phyloP scores from a whole-genome alignment of 1,140 invertebrate species.

The Pseudomyrmex cubaensis region DNA sequence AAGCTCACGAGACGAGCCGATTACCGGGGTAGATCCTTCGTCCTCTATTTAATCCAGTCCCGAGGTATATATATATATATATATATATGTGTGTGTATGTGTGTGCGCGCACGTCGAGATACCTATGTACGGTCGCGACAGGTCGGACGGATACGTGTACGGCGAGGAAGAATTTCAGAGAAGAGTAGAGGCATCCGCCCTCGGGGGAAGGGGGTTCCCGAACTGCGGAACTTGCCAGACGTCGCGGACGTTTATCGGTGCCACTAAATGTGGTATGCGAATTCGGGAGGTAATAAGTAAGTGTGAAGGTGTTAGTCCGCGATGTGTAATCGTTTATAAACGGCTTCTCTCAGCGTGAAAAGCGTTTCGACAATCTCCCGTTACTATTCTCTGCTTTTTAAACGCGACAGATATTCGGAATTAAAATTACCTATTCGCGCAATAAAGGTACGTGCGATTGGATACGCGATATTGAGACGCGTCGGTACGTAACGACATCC shows the following conservation, averaged over 20 bases:
- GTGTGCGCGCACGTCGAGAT: conserved; percentile 34
- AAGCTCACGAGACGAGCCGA: conserved; percentile 73
- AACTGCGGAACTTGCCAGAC: conserved; percentile 69
- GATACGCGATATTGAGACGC: conserved; percentile 70
- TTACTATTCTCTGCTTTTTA: background rate
- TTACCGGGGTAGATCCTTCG: conserved; percentile 64
- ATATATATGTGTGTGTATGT: background rate
- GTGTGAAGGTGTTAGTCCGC: conserved; percentile 15
- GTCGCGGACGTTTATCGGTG: conserved; percentile 40
- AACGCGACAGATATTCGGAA: background rate
- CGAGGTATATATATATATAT: conserved; percentile 12
- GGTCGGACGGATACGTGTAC: conserved; percentile 39
- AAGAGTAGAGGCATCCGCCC: conserved; percentile 58
- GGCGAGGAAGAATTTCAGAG: conserved; percentile 57
- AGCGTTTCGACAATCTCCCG: conserved; percentile 9
- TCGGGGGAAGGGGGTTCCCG: conserved; percentile 51
- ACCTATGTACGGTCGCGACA: conserved; percentile 47
- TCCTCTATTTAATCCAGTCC: conserved; percentile 67
- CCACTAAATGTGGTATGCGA: conserved; percentile 49
- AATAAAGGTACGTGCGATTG: conserved; percentile 85
- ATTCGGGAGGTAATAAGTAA: conserved; percentile 39
- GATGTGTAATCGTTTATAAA: conserved; percentile 38
- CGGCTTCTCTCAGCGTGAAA: conserved; percentile 15
- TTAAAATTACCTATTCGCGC: conserved; percentile 60
- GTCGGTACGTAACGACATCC: conserved; percentile 74